Conservation (phyloP, 2,797 vertebrate genomes). For the Caiman crocodilus region DNA sequence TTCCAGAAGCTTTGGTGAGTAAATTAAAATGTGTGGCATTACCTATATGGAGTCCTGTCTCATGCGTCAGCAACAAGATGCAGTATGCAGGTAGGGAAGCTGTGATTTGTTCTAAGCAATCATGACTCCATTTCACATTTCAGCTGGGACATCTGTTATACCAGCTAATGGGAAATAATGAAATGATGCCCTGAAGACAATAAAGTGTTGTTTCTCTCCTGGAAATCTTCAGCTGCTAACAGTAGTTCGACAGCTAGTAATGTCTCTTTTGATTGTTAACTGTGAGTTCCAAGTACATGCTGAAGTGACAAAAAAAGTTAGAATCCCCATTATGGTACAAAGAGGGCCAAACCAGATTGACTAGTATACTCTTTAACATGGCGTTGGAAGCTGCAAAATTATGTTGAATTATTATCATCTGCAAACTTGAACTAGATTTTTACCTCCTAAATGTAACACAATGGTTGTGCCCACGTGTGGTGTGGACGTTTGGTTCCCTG, state of each 20-base stretch:
- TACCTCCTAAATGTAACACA: background rate
- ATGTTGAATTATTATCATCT: background rate
- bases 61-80: background rate
- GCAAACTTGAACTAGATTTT: background rate
- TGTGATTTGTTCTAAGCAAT: background rate
- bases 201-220: background rate
- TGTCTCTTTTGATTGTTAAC: background rate
- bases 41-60: background rate
- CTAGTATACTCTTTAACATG: background rate
- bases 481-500: too few species aligned
- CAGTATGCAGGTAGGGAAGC: background rate
- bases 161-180: background rate
- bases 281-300: slow-evolving; percentile 16
- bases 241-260: slow-evolving; percentile 2
- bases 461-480: background rate
- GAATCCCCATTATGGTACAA: slow-evolving; percentile 4
- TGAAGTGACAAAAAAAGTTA: slow-evolving; percentile 35
- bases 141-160: background rate
- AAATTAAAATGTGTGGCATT: background rate
- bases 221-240: slow-evolving; percentile 14
- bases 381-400: background rate
- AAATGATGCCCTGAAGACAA: slow-evolving; percentile 1
- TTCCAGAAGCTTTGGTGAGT: background rate
- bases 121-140: background rate
- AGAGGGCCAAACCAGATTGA: background rate